A percentile compares a stretch with the other conserved stretches of the same genome.
These are phyloP conservation scores for Galeopsomyia nigrocyanea DNA, from an alignment of 2,888 invertebrate genomes.

Conservation along the genomic window DNA sequence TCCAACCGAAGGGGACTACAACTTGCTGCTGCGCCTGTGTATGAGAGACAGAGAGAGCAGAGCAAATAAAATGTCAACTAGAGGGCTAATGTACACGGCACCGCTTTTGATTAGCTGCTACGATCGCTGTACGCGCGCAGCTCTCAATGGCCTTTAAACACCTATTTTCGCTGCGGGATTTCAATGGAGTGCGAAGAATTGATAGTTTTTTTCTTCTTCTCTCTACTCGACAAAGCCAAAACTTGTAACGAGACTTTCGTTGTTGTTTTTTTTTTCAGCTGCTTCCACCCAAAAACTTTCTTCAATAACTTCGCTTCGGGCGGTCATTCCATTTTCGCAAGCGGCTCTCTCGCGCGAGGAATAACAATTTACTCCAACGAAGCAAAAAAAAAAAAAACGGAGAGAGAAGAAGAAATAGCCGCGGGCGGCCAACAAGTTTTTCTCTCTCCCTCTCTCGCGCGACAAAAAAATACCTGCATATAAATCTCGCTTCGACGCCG, in stretches of 20 bases:
- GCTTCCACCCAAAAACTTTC: slow-evolving; percentile 6
- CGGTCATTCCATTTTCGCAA: not conserved
- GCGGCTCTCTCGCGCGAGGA: not conserved
- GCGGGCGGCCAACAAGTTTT: not conserved
- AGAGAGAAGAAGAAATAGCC: not conserved
- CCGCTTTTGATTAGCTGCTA: slow-evolving; percentile 40
- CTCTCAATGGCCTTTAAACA: no score
- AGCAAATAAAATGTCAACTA: slow-evolving; percentile 47
- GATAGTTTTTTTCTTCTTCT: no score
- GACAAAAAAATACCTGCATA: slow-evolving; percentile 20
- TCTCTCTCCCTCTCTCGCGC: no score
- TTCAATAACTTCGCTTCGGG: no score
- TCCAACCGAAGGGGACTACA: slow-evolving; percentile 12
- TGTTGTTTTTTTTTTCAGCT: no score
- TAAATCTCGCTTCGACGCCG: slow-evolving; percentile 21
- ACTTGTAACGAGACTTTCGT: no score
- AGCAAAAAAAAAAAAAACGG: not conserved
- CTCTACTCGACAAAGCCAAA: no score
- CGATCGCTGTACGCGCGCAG: no score
- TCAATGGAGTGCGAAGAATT: no score
- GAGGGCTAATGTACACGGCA: slow-evolving; percentile 43
- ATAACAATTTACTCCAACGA: not conserved
- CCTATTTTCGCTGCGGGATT: no score
- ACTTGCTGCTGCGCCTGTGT: slow-evolving; percentile 13
- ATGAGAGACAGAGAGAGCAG: not conserved